A percentile compares a stretch with the other conserved stretches of the same genome.
These are phyloP conservation scores for Euleptes europaea DNA, from an alignment of 2,113 vertebrate genomes.

Conservation along the genomic window DNA sequence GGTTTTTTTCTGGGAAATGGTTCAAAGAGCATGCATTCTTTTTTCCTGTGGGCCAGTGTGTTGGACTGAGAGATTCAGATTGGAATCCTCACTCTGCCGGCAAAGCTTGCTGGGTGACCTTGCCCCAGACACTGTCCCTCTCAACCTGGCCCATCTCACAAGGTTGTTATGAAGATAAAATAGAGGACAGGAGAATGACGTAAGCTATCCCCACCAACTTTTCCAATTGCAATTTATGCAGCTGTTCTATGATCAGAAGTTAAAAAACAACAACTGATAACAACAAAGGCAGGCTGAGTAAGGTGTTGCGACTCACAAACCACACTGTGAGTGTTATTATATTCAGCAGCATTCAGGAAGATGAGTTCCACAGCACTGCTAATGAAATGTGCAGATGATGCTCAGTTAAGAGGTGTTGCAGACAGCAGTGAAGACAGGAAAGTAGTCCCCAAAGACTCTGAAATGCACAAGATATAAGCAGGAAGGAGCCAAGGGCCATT, in stretches of 20 bases:
- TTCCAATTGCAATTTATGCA: neutral
- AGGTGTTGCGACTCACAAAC: neutral
- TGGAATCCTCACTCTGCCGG: no score
- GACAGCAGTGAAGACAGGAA: slow-evolving; percentile 9
- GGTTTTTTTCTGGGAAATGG: neutral
- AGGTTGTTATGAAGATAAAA: no score
- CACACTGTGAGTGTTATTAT: neutral
- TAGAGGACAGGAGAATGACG: no score
- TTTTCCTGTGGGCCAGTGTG: neutral
- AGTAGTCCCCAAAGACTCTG: neutral
- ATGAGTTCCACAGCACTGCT: neutral
- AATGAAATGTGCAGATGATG: slow-evolving; percentile 16
- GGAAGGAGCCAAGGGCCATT: neutral
- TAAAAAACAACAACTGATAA: neutral
- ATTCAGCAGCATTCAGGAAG: neutral
- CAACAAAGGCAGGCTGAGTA: neutral
- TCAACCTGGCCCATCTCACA: no score
- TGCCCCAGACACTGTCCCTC: no score
- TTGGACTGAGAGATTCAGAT: no score
- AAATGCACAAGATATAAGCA: neutral
- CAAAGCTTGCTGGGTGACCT: no score
- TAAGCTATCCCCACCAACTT: neutral
- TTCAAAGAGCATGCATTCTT: neutral
- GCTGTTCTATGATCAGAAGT: neutral
- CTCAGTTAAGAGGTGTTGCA: slow-evolving; percentile 9